Evolutionary conservation across 2,888 invertebrate genomes (phyloP), one percentile per base, ranked within the genome.

Genomic region (Chaetogeoica ovagalla): DNA sequence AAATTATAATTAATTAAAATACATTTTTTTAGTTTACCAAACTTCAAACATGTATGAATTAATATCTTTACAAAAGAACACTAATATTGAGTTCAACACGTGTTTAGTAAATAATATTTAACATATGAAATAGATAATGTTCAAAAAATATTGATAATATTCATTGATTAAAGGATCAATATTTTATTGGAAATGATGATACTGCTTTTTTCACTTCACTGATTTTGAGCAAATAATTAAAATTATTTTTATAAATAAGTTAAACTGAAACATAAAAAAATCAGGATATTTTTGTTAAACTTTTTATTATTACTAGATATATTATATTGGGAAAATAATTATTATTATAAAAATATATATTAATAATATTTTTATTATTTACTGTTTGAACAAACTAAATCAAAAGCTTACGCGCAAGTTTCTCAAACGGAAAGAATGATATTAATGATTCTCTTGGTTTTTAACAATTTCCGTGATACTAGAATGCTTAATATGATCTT

Each of bases 181-280:
- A n/a, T 30, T 30, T 48, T 76, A 66, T 68, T 76, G 43, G 8
- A 79, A 55, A 21, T 57, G 79, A 79, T 55, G 57, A 57, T 0
- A 79, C 79, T 11, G 79, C 43, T 65, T 79, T 79, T 19, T 79
- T 79, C 9, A 79, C 71, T 57, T 79, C 79, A 63, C 71, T 79
- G 59, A 71, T 71, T 52, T 71, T 71, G 57, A 63, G 23, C 70
- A 65, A 57, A 65, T 63, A 79, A 65, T 79, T 79, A 13, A 79
- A 55, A 79, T n/a, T 79, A 5, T 71, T 71, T 71, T 79, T 79
- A 57, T 79, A 79, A 57, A 79, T 79, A n/a, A 71, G 71, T 71
- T 79, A 57, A 79, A 79, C 79, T 79, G 43, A 57, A 79, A 79
- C 19, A 79, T 19, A 71, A 30, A 37, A 68, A 59, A 11, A 48